phyloP scores from a whole-genome alignment of 2,113 vertebrate species.

The Bombycilla garrulus region DNA sequence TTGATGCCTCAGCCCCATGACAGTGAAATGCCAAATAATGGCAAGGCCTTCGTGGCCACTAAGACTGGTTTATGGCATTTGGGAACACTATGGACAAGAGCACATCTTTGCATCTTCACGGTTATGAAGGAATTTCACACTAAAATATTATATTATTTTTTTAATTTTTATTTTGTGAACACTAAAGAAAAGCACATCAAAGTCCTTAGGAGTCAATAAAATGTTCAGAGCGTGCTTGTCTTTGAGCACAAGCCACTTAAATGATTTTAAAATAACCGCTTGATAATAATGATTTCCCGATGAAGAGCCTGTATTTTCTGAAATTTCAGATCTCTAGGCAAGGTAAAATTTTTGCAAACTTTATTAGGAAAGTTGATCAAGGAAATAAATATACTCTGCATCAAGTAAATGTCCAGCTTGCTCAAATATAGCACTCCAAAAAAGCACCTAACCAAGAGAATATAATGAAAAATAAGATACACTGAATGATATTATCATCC shows the following conservation, averaged over 20 bases:
- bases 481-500: neutral
- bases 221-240: neutral
- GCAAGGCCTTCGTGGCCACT: too few relatives aligned
- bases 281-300: neutral
- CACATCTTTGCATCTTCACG: rapidly evolving
- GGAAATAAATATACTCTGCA: neutral
- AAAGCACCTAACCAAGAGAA: neutral
- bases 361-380: neutral
- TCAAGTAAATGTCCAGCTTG: neutral
- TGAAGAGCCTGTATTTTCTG: neutral
- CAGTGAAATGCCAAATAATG: neutral
- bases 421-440: neutral
- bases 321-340: neutral
- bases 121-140: neutral
- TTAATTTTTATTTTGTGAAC: neutral
- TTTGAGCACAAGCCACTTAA: neutral
- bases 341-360: neutral
- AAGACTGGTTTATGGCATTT: neutral
- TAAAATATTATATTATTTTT: too few relatives aligned
- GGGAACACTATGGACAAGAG: neutral
- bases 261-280: neutral
- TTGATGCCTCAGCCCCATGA: neutral
- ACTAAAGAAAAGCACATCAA: neutral
- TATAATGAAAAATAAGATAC: neutral
- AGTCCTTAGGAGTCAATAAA: neutral